Conservation (phyloP, 1,140 invertebrate genomes). For the Drosophila sp. region DNA sequence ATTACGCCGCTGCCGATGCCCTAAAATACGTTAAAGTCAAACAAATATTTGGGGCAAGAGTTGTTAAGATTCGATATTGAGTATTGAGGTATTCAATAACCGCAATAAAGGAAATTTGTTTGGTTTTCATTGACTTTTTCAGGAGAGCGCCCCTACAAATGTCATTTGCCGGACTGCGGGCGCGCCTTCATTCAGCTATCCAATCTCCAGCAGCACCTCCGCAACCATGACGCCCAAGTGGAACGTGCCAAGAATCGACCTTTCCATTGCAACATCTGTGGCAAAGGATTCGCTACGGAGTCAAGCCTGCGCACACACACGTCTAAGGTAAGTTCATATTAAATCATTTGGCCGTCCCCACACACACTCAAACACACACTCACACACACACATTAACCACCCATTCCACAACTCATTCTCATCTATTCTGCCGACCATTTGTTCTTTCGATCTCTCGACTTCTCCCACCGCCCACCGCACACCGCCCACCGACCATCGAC, state of each 20-base stretch:
- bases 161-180: slow-evolving; percentile 96
- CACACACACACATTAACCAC: not conserved
- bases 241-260: slow-evolving; percentile 97
- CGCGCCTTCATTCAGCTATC: slow-evolving; percentile 98
- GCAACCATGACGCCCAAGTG: slow-evolving; percentile 97
- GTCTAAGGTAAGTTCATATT: slow-evolving; percentile 92
- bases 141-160: slow-evolving; percentile 98
- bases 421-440: slow-evolving; percentile 21
- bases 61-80: not conserved
- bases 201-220: slow-evolving; percentile 97
- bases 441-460: slow-evolving; percentile 28
- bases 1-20: slow-evolving; percentile 30
- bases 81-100: not conserved
- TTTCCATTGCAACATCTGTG: slow-evolving; percentile 98
- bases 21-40: not conserved
- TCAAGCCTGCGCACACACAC: slow-evolving; percentile 97
- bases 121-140: slow-evolving; percentile 75
- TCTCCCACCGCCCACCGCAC: not conserved
- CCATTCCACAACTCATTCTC: slow-evolving; percentile 9
- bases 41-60: not conserved
- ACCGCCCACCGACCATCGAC: slow-evolving; percentile 7
- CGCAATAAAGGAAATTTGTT: not conserved
- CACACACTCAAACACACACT: no score
- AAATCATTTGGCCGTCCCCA: not conserved
- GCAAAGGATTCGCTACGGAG: slow-evolving; percentile 97